phyloP scores from a whole-genome alignment of 2,113 vertebrate genomes.

The Amia ocellicauda region DNA sequence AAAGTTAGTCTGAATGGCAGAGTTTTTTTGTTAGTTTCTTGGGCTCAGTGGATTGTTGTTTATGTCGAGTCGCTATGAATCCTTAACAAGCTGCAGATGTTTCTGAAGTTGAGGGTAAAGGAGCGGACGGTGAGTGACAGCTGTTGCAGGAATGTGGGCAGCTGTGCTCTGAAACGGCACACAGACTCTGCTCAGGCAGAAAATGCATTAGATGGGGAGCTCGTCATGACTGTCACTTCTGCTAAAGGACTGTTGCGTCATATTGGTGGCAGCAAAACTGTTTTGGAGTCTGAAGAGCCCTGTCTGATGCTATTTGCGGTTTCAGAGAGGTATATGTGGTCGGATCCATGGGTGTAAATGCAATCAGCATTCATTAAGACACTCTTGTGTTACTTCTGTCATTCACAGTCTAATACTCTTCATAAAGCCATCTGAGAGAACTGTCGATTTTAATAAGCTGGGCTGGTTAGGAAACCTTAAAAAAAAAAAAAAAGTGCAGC shows the following conservation, averaged over 20 bases:
- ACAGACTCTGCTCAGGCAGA: conserved; percentile 24
- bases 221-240: conserved; percentile 31
- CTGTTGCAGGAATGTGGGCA: conserved; percentile 24
- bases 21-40: not conserved
- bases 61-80: not conserved
- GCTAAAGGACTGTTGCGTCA: conserved; percentile 36
- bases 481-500: not conserved
- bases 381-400: too few species aligned
- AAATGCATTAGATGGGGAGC: conserved; percentile 48
- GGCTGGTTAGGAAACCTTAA: too few species aligned
- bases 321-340: not conserved
- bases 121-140: conserved; percentile 26
- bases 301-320: conserved; percentile 12
- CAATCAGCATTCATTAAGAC: conserved; percentile 25
- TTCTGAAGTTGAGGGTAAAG: conserved; percentile 6
- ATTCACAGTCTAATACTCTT: too few species aligned
- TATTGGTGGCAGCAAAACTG: not conserved
- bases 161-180: conserved; percentile 4
- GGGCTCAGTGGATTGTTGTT: not conserved
- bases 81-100: not conserved
- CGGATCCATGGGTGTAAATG: conserved; percentile 15
- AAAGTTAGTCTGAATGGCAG: not conserved
- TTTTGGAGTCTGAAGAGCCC: not conserved
- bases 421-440: too few species aligned
- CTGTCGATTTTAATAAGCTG: too few species aligned